These are phyloP conservation scores for Sinopyrophorus schimmeli DNA, from an alignment of 2,888 invertebrate genomes.

Conservation along the genomic window DNA sequence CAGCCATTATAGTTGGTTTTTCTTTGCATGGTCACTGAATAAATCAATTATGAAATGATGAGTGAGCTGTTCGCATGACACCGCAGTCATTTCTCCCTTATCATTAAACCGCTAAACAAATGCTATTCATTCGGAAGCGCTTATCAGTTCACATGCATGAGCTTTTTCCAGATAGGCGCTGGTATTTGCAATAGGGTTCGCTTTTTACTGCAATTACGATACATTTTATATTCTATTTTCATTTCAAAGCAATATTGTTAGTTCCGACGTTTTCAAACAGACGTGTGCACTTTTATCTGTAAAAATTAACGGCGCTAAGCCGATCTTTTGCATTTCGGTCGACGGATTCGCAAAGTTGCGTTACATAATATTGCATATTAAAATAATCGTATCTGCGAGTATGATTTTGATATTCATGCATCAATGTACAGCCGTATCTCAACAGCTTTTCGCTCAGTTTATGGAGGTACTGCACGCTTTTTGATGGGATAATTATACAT, in stretches of 20 bases:
- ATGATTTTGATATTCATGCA: constrained; percentile 20
- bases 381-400: constrained; percentile 17
- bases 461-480: constrained; percentile 23
- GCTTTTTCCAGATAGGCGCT: constrained; percentile 35
- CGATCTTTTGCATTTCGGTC: too few species aligned
- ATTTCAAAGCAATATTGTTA: too few species aligned
- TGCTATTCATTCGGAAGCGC: constrained; percentile 35
- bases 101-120: constrained; percentile 33
- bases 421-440: constrained; percentile 37
- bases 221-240: background rate
- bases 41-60: constrained; percentile 33
- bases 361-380: constrained; percentile 4
- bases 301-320: too few species aligned
- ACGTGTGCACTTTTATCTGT: too few species aligned
- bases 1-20: constrained; percentile 12
- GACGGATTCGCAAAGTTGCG: constrained; percentile 38
- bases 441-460: constrained; percentile 42
- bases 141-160: constrained; percentile 38
- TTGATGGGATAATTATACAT: constrained; percentile 21
- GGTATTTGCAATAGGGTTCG: constrained; percentile 26
- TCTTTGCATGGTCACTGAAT: constrained; percentile 20
- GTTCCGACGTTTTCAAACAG: too few species aligned
- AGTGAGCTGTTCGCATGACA: constrained; percentile 29
- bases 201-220: constrained; percentile 14
- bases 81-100: constrained; percentile 27